Evolutionary conservation across 1,140 invertebrate species (phyloP), one percentile per base, ranked within the genome.

Genomic region (Homarus americanus): DNA sequence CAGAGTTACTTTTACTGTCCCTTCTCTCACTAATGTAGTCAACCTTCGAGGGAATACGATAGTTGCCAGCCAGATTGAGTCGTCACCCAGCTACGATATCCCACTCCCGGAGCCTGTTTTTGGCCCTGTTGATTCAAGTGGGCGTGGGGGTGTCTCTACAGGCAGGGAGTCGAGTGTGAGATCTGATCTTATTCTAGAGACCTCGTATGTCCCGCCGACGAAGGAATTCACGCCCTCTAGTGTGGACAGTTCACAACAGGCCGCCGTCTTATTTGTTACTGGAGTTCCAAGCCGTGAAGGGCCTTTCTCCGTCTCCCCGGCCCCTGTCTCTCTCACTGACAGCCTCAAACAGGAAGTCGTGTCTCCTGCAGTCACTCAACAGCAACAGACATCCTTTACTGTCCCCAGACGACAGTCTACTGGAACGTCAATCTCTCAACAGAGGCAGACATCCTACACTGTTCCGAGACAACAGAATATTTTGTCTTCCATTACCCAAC

Each of bases 281-380:
- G 49, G 79, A 28, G 41, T 20, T 36, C 38, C 53, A 36, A 32
- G 3, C 17, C n/a, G 63, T 2, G 34, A 41, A 10, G 34, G 24
- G n/a, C 10, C 15, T 36, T n/a, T 28, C 73, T 73, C 41, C 49
- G 38, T 24, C 2, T 78, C 84, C n/a, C 32, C 84, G 2, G 38
- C 69, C 49, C 72, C 72, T 63, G 32, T 76, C n/a, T 76, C 73
- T 10, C 38, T 78, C 12, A 58, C 73, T 15, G 36, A 58, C 15
- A 87, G 72, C 41, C 44, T 76, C 24, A 87, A 53, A n/a, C 84
- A 87, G 53, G 84, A 87, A 38, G 73, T 87, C 5, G 73, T 78
- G 28, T 73, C 84, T 58, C 84, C 84, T 28, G n/a, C n/a, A n/a
- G 73, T 78, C 3, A 53, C 69, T 32, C 69, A 84, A 20, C n/a